Conservation (phyloP, 30 jellyfish, hydroid and myxozoan genomes). For the Sanderia malayensis region DNA sequence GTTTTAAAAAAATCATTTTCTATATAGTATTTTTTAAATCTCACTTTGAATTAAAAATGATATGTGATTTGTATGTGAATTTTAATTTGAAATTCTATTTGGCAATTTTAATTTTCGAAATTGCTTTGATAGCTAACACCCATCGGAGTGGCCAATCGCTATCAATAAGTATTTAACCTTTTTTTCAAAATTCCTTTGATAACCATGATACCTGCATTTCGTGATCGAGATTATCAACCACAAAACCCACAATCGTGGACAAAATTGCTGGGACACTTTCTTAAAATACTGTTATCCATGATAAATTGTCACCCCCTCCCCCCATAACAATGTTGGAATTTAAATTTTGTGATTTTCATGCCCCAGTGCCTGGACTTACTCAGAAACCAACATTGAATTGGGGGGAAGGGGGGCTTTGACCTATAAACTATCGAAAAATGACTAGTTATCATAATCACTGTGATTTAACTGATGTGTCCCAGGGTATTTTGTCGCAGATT, state of each 20-base stretch:
- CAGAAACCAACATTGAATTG: too few species aligned
- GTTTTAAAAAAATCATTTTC: too few species aligned
- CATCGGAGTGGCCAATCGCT: conserved; percentile 1
- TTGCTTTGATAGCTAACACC: conserved; percentile 3
- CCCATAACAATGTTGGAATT: too few species aligned
- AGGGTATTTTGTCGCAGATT: neutral
- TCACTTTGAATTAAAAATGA: neutral
- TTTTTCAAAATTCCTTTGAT: neutral
- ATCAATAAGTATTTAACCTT: neutral
- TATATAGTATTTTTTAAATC: neutral
- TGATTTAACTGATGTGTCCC: too few species aligned
- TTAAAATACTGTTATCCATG: too few species aligned
- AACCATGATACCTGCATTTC: neutral
- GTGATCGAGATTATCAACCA: neutral
- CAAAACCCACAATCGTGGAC: neutral
- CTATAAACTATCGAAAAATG: too few species aligned
- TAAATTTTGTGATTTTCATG: neutral
- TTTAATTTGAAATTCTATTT: neutral
- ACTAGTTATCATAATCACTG: too few species aligned
- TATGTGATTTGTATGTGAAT: neutral
- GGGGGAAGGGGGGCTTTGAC: too few species aligned
- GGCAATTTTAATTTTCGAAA: neutral
- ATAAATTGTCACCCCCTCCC: too few species aligned
- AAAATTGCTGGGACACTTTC: too few species aligned
- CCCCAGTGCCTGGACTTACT: too few species aligned